Evolutionary conservation across 2,888 invertebrate genomes (phyloP), one percentile per base, ranked within the genome.

Genomic region (Cataglyphis altisquamis): DNA sequence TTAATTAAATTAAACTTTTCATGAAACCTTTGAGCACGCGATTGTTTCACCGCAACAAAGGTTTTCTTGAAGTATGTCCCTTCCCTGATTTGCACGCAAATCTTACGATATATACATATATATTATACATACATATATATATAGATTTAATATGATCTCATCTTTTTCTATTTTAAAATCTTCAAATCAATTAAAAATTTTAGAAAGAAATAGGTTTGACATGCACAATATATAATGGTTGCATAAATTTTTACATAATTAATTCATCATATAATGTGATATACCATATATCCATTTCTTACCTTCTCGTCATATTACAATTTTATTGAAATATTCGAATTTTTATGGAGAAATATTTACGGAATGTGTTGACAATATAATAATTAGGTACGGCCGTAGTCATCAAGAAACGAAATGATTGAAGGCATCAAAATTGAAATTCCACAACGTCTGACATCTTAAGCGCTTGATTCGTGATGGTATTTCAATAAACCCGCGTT

Each of bases 401-500:
- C 92, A 87, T 88, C 81, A 86, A 82, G 85, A 82, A 84, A 86
- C 86, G 86, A 83, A 73, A 85, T 87, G 86, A 85, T 87, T 64
- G 75, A 80, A 80, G 82, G 86, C 86, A 88, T 92, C 89, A 89
- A 94, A 93, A 94, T 94, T 94, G 94, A 90, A 94, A 94, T 94
- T 94, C 94, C 93, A 86, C 75, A 62, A 73, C 82, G 84, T 85
- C 68, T 73, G 82, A 83, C 89, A 91, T 91, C 91, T 92, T 92
- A 92, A 91, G 91, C 91, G 90, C 91, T 90, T 81, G 85, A 86
- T 88, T 90, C 92, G 92, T 94, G 93, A 94, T 91, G 94, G 93
- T 87, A 94, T 94, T 94, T 93, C 93, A 93, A 94, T 94, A 94
- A 91, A 88, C 88, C 86, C 86, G 78, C 88, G 78, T 81, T 82